Conservation (phyloP, 2,797 vertebrate species). For the Ctenosaura bakeri region DNA sequence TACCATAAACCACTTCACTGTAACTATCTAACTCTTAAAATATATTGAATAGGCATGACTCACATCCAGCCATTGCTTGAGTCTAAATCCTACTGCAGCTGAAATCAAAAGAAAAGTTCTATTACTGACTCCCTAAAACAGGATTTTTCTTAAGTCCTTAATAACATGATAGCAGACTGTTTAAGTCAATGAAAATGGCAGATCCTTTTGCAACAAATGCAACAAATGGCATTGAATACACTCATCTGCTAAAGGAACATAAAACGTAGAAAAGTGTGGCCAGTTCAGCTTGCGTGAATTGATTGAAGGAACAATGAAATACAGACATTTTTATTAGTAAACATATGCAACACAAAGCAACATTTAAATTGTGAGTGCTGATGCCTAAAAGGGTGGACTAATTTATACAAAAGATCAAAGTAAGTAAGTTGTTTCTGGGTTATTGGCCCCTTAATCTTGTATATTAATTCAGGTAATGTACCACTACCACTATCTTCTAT, state of each 20-base stretch:
- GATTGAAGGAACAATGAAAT: conserved; percentile 12
- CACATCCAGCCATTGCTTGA: background rate
- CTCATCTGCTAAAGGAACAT: conserved; percentile 19
- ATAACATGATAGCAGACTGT: background rate
- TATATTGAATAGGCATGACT: background rate
- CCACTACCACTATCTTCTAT: conserved; percentile 66
- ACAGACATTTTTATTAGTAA: background rate
- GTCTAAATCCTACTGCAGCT: background rate
- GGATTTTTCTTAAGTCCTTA: background rate
- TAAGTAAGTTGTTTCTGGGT: conserved; percentile 72
- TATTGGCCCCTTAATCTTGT: conserved; percentile 76
- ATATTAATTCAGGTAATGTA: conserved; percentile 78
- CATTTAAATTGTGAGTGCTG: conserved; percentile 41
- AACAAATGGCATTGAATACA: background rate
- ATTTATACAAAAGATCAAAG: conserved; percentile 69
- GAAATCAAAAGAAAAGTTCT: background rate
- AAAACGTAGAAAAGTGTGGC: background rate
- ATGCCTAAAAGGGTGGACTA: conserved; percentile 50
- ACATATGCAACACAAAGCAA: conserved; percentile 28
- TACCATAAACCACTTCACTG: background rate
- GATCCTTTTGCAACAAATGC: background rate
- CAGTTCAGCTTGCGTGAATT: background rate
- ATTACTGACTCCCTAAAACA: background rate
- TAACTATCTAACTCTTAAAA: background rate
- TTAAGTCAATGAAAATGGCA: background rate